Percentiles rank a stretch among this genome's conserved stretches.
Conservation (phyloP, 2,888 invertebrate species). For the Zeuzera pyrina region DNA sequence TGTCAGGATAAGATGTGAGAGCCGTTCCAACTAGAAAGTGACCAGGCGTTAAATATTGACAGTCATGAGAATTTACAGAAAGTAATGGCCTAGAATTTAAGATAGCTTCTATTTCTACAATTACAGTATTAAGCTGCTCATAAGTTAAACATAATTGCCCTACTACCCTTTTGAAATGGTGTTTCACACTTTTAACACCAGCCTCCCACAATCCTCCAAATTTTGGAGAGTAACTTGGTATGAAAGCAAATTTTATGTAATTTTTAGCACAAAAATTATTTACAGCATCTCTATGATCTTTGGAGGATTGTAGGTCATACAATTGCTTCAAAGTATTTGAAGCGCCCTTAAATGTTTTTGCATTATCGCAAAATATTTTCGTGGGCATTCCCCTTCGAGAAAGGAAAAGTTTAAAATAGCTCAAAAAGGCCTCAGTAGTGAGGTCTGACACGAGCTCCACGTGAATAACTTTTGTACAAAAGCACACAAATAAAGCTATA, state of each 20-base stretch:
- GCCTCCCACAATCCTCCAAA: slow-evolving; percentile 25
- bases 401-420: slow-evolving; percentile 10
- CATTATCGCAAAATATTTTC: slow-evolving; percentile 12
- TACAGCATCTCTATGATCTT: slow-evolving; percentile 6
- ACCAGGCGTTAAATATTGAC: no score
- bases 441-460: no score
- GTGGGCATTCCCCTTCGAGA: slow-evolving; percentile 6
- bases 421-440: slow-evolving; percentile 11
- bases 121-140: no score
- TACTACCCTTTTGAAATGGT: slow-evolving; percentile 17
- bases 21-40: no score
- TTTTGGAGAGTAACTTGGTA: slow-evolving; percentile 20
- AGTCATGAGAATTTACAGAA: slow-evolving; percentile 16
- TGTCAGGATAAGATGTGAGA: no score
- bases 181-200: slow-evolving; percentile 19
- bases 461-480: slow-evolving; percentile 7
- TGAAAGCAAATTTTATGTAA: slow-evolving; percentile 20
- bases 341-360: slow-evolving; percentile 10
- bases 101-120: no score
- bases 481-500: slow-evolving; percentile 4
- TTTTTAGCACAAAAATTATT: slow-evolving; percentile 1
- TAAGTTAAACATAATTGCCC: no score
- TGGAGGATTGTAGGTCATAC: slow-evolving; percentile 5
- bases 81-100: slow-evolving; percentile 19
- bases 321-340: slow-evolving; percentile 7